These are phyloP conservation scores for Acleris cristana DNA, from an alignment of 2,888 invertebrate species.

Conservation along the genomic window DNA sequence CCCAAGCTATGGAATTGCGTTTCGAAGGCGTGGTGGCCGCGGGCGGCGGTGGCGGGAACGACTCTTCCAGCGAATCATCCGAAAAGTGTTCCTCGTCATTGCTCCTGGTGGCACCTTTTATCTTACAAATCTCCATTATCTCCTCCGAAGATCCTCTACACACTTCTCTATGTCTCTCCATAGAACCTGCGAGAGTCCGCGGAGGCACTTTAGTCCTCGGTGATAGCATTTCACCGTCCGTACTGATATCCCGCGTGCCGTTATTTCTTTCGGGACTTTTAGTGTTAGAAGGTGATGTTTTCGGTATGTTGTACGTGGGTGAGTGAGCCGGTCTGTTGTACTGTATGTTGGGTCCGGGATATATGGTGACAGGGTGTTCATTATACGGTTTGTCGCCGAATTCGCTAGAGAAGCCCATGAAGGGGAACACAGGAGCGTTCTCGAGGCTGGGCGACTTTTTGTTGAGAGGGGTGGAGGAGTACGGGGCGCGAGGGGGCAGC, in stretches of 20 bases:
- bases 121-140: conserved; percentile 64
- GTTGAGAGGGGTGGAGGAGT: conserved; percentile 51
- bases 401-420: conserved; percentile 80
- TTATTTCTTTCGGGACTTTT: conserved; percentile 65
- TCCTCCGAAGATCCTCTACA: conserved; percentile 86
- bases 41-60: conserved; percentile 86
- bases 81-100: conserved; percentile 87
- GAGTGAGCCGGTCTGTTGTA: conserved; percentile 69
- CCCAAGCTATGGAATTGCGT: conserved; percentile 93
- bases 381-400: conserved; percentile 82
- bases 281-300: conserved; percentile 73
- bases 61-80: conserved; percentile 92
- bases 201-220: conserved; percentile 85
- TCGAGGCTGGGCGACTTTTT: conserved; percentile 75
- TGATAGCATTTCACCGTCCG: conserved; percentile 76
- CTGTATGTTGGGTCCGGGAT: conserved; percentile 82
- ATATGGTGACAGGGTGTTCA: conserved; percentile 87
- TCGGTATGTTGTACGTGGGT: conserved; percentile 70
- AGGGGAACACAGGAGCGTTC: conserved; percentile 74
- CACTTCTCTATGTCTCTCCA: conserved; percentile 92
- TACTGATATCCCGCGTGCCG: conserved; percentile 66
- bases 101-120: conserved; percentile 64
- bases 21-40: conserved; percentile 85
- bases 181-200: conserved; percentile 87
- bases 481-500: conserved; percentile 70